Conservation (phyloP, 2,113 vertebrate genomes). For the Sebastes fasciatus region DNA sequence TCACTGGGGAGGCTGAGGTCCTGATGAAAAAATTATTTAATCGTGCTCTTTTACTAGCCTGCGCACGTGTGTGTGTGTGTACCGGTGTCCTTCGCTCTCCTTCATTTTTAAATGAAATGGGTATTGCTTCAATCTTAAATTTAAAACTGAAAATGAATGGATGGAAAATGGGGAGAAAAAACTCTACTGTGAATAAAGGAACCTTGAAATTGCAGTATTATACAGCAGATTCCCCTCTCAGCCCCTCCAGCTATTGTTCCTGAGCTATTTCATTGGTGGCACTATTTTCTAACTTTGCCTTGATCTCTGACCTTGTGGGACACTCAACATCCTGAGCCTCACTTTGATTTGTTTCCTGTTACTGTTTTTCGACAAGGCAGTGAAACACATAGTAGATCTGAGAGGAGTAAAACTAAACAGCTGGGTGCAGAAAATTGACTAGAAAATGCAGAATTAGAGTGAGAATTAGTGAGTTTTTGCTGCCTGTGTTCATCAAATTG, state of each 20-base stretch:
- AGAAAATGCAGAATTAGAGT: neutral
- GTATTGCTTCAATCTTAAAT: conserved; percentile 44
- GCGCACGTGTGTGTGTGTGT: neutral
- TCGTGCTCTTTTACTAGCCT: conserved; percentile 10
- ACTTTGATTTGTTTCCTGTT: conserved; percentile 48
- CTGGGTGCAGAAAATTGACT: neutral
- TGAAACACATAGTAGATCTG: conserved; percentile 7
- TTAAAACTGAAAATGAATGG: conserved; percentile 34
- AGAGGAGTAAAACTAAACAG: neutral
- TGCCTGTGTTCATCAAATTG: neutral
- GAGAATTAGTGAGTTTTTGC: neutral
- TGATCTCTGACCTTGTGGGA: conserved; percentile 45
- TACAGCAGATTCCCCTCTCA: conserved; percentile 15
- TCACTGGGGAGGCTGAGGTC: conserved; percentile 28
- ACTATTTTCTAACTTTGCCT: conserved; percentile 22
- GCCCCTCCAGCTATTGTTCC: conserved; percentile 15
- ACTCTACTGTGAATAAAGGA: conserved; percentile 35
- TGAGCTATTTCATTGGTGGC: conserved; percentile 4
- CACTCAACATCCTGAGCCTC: conserved; percentile 1
- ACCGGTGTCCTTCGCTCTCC: conserved; percentile 27
- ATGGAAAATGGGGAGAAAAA: conserved; percentile 14
- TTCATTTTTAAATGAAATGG: conserved; percentile 60
- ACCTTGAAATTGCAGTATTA: conserved; percentile 49
- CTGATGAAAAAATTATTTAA: conserved; percentile 58
- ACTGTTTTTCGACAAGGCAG: conserved; percentile 8